Base-by-base conservation (phyloP, 2,888 invertebrate genomes). In the Creontiades dilutus region DNA sequence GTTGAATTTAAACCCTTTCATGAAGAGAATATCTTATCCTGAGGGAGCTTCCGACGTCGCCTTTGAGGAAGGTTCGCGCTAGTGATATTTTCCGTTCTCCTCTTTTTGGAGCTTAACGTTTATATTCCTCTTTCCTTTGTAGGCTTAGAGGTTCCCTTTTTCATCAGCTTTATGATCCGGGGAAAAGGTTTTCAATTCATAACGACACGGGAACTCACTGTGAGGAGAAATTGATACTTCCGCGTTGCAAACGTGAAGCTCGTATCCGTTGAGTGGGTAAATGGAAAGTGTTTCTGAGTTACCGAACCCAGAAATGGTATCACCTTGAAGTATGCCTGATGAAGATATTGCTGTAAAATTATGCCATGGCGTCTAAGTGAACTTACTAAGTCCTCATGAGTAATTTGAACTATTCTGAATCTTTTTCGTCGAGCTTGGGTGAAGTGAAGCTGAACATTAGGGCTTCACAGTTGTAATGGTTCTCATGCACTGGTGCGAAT, bases 181-280 rank as follows among this genome's bases (percentile, higher is more conserved):
- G 78, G n/a, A 78, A 46, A 78, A 78, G 78, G 78, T 78, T 78
- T 78, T 78, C 78, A 78, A 78, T 78, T 78, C 37, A 78, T 78
- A 78, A 46, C 78, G 78, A 78, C 46, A 78, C 78, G 47, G 78
- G 11, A 16, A 19, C 78, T 16, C 78, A 27, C 23, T 0, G 19
- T 46, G 78, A 46, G 76, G n/a, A n/a, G 75, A 28, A 75, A 76
- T 37, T 76, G 76, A 76, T 61, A 61, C 61, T 61, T 16, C 52
- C 52, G 52, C 52, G 52, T 52, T 52, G 16, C 52, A 4, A 4
- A 37, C 37, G 37, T 37, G 37, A 37, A 7, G 3, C 37, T 4
- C 37, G 37, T 4, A 2, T 7, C 37, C 2, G 37, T 37, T 37
- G 37, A 37, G 37, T 37, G 37, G 2, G 2, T 37, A 7, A 37